A percentile compares a stretch with the other conserved stretches of the same genome.
These are phyloP conservation scores for Chlorodrepanis virens DNA, from an alignment of 2,113 vertebrate genomes.

Conservation along the genomic window DNA sequence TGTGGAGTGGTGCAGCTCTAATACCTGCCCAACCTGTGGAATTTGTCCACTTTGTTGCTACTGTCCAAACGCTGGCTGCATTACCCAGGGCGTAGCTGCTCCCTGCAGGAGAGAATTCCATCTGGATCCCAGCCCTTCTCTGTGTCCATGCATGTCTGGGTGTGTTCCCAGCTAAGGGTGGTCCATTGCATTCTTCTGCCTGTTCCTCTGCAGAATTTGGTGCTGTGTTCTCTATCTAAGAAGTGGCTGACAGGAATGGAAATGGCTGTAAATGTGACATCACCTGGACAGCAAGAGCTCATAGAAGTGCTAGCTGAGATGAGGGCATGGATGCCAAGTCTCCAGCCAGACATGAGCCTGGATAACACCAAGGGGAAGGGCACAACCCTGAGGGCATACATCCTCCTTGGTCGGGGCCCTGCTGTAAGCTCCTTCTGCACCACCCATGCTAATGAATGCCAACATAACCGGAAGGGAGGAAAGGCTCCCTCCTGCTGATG, in stretches of 20 bases:
- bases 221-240: neutral
- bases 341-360: neutral
- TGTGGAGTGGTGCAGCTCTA: neutral
- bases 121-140: neutral
- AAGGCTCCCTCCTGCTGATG: neutral
- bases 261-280: neutral
- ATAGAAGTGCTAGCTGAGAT: neutral
- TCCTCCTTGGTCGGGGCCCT: neutral
- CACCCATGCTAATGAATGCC: neutral
- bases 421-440: neutral
- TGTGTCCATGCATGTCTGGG: accelerated
- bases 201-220: neutral
- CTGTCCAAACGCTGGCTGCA: accelerated
- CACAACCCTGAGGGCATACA: accelerated
- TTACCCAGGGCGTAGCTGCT: neutral
- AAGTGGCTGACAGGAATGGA: neutral
- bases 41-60: neutral
- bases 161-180: neutral
- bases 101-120: neutral
- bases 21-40: neutral
- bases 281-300: neutral
- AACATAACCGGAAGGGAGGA: neutral
- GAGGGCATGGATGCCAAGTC: neutral
- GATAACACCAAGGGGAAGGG: neutral
- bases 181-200: neutral